Base-by-base conservation (phyloP, 2,797 vertebrate genomes). In the Malurus leucopterus region DNA sequence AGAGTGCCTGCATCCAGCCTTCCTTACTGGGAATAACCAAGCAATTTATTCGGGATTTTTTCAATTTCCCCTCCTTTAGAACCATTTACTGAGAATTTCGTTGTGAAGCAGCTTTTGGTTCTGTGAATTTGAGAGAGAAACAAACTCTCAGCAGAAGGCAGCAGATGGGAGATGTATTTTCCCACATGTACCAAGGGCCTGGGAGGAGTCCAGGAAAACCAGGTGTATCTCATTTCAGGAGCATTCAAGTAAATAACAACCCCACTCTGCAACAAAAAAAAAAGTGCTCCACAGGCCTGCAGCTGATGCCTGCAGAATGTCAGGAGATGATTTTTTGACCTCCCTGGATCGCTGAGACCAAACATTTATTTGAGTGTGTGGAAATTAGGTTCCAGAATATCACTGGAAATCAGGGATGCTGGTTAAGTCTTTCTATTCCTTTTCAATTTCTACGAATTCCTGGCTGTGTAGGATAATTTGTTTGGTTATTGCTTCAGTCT, bases 141-240 rank as follows among this genome's bases (percentile, higher is more conserved):
- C 10, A 54, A 62, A 49, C 30, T 74, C 54, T 50, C 57, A 53
- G 41, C 29, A 21, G 22, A 53, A 89, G 24, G 19, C 63, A 86
- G 57, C 71, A 87, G 80, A 92, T 58, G 71, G 76, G 55, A 85
- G 46, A 61, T 49, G 17, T 32, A 70, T 82, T 89, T 88, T 75
- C 50, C 51, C 32, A 6, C 59, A 14, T 13, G 30, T 0, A 26
- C 79, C 9, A 11, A 61, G 55, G n/a, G 53, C 19, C 54, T 29
- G 83, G 63, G 43, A 79, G 32, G 5, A 86, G 36, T 55, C 92
- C 87, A 88, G 76, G 70, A 76, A 89, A 93, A 93, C 67, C 90
- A 95, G 85, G 88, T 95, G 79, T 64, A 20, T 54, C 77, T 93
- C 69, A 32, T 78, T 70, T 38, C n/a, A 46, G 34, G 73, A 91